Evolutionary conservation across 1,140 invertebrate genomes (phyloP), one percentile per base, ranked within the genome.

Genomic region (Temnothorax longispinosus): DNA sequence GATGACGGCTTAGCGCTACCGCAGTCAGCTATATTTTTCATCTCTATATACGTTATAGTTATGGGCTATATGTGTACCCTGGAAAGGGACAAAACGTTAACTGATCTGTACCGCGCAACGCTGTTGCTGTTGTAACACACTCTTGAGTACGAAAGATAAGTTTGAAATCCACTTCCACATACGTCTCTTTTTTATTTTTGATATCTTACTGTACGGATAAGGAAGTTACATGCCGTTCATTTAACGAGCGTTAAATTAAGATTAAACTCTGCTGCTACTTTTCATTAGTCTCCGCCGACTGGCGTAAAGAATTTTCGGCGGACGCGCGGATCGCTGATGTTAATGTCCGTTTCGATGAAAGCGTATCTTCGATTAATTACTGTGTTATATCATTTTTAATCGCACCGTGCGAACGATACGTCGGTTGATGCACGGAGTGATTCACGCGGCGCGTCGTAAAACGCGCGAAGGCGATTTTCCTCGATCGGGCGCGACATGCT

Each of bases 361-460:
- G 44, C 80, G 62, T 32, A 62, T 62, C 67, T 64, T 15, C 32
- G 32, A 84, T 75, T 84, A 77, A 87, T 84, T 74, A 82, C n/a
- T 38, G 35, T 13, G 7, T 38, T 74, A 87, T 88, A 86, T 82
- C 60, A 89, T 60, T 60, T 74, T 60, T 50, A 56, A 27, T 27
- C 44, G 21, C 15, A 2, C 50, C 13, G 44, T 38, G 62, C 75
- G 54, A 87, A 54, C 72, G 85, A 58, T 32, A 35, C 52, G 64
- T 69, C 44, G 18, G 10, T 13, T 72, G 54, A 85, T 71, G 72
- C 62, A 69, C 38, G 15, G 2, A 27, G 8, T 62, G 44, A 18
- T 56, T 60, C 47, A n/a, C 78, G n/a, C 18, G 67, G 75, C 62
- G 60, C 54, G 54, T 75, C 80, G 71, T 90, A 90, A 90, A 90